Base-by-base conservation (phyloP, 1,140 invertebrate genomes). In the Drosophila persimilis region DNA sequence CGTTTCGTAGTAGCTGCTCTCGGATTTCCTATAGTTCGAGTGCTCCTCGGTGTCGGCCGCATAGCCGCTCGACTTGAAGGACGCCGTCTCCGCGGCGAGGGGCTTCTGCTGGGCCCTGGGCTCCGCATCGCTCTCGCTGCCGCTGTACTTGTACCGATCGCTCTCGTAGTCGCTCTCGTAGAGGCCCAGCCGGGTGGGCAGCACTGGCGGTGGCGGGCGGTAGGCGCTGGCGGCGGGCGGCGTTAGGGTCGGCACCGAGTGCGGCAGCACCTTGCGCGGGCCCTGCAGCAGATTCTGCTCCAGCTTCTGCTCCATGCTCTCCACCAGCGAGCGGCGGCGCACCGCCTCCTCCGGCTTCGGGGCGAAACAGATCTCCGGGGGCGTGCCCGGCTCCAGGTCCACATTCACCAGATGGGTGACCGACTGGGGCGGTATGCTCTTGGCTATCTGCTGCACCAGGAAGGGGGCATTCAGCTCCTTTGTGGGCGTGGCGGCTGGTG, bases 111-210 rank as follows among this genome's bases (percentile, higher is more conserved):
- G 93, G 6, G 94, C 90, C 60, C 92, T 91, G 0, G 56, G 93
- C 57, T 95, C 94, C 35, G 54, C 70, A 64, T 95, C 95, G 20
- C 92, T 94, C 46, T 95, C 95, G 79, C 94, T 95, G 57, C 94
- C 93, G 65, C 93, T 94, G 15, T 94, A 93, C 52, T 94, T 94
- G 93, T 94, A 95, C 79, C 94, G 95, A 91, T 95, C 95, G 75
- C 95, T 95, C 88, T 95, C 95, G 75, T 96, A 95, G 71, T 95
- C 95, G 69, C 95, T 95, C 71, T 95, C 90, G 58, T 90, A 95
- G 2, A 94, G 92, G 43, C 93, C 90, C 78, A 95, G 94, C 75
- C 95, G 95, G 0, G 92, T 92, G 7, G 94, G 94, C 17, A 93
- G 91, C 0, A 94, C 93, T 2, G 94, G 92, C 11, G 93, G 93